A percentile compares a stretch with the other conserved stretches of the same genome.
Conservation (phyloP, 2,888 invertebrate species). For the Craniophora ligustri region DNA sequence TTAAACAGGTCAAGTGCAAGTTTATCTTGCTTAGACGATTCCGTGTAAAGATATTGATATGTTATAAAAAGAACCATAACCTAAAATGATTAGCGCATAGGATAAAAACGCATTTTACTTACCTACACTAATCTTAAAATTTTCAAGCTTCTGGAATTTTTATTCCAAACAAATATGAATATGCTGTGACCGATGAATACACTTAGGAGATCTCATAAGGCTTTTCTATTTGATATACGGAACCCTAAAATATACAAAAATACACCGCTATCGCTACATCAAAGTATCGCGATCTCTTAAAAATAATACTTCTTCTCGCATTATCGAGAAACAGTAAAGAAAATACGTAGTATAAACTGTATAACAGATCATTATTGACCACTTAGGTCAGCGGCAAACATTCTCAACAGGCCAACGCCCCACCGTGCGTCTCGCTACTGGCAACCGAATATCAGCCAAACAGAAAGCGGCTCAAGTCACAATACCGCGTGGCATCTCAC, state of each 20-base stretch:
- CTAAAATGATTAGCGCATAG: too few species aligned
- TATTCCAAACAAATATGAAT: background rate
- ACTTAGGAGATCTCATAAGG: background rate
- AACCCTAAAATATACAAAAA: constrained; percentile 34
- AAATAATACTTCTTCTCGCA: constrained; percentile 58
- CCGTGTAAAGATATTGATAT: too few species aligned
- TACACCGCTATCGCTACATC: constrained; percentile 51
- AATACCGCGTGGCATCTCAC: constrained; percentile 60
- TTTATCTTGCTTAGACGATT: too few species aligned
- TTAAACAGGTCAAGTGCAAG: constrained; percentile 37
- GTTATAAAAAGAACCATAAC: too few species aligned
- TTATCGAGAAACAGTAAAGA: constrained; percentile 72
- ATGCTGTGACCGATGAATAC: background rate
- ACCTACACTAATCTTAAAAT: too few species aligned
- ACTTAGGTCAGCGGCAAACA: constrained; percentile 86
- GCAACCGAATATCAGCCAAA: constrained; percentile 67
- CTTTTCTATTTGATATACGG: background rate
- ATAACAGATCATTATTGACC: constrained; percentile 87
- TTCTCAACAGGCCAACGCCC: constrained; percentile 86
- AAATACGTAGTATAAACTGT: constrained; percentile 76
- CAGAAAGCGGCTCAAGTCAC: constrained; percentile 57
- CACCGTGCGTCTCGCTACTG: constrained; percentile 66
- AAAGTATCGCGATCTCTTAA: constrained; percentile 56
- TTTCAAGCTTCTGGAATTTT: background rate
- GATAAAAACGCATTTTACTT: too few species aligned